These are phyloP conservation scores for Catotricha subobsoleta DNA, from an alignment of 2,888 invertebrate species.

Conservation along the genomic window DNA sequence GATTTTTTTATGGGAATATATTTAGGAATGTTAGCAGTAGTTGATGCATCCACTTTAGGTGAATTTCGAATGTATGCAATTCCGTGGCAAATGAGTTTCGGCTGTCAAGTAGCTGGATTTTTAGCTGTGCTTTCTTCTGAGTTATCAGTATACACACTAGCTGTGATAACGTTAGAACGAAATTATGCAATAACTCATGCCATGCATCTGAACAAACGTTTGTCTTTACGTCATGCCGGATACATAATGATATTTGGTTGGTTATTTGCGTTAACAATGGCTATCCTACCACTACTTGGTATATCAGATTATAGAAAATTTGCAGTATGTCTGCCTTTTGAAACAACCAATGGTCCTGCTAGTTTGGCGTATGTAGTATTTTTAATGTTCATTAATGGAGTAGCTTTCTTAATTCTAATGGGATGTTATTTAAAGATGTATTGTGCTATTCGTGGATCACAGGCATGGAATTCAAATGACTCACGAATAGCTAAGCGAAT, in stretches of 20 bases:
- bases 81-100: conserved; percentile 89
- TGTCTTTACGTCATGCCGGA: conserved; percentile 80
- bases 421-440: conserved; percentile 96
- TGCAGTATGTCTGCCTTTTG: conserved; percentile 91
- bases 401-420: conserved; percentile 86
- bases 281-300: conserved; percentile 73
- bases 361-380: conserved; percentile 80
- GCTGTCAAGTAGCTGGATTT: conserved; percentile 88
- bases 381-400: conserved; percentile 78
- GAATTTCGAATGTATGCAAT: conserved; percentile 94
- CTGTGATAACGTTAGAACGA: conserved; percentile 87
- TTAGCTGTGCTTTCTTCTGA: conserved; percentile 87
- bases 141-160: conserved; percentile 85
- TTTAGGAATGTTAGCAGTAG: conserved; percentile 81
- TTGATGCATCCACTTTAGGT: conserved; percentile 88
- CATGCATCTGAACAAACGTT: conserved; percentile 85
- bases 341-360: conserved; percentile 56
- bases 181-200: conserved; percentile 97
- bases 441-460: conserved; percentile 90
- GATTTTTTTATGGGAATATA: conserved; percentile 97
- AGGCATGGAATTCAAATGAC: conserved; percentile 95
- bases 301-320: conserved; percentile 92
- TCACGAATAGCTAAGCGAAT: conserved; percentile 90
- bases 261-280: conserved; percentile 74
- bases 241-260: conserved; percentile 89